A percentile compares a stretch with the other conserved stretches of the same genome.
Evolutionary conservation across 2,113 vertebrate species (phyloP).

Genomic region (Nannobrachium achirus): DNA sequence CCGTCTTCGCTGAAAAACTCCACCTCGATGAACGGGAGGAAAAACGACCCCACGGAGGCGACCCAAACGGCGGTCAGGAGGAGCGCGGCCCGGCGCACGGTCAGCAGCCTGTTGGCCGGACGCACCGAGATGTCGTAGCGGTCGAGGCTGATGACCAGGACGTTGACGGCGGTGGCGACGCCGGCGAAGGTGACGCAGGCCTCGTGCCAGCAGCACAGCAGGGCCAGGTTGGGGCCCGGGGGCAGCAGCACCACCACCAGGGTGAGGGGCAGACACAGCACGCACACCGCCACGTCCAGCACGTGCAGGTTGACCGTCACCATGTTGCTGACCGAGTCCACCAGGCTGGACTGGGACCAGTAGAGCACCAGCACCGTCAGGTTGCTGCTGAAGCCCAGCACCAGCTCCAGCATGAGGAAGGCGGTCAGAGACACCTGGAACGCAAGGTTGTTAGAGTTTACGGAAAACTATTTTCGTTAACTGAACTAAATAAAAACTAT

Average conservation of each 20-base stretch:
- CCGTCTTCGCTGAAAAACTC: constrained; percentile 66
- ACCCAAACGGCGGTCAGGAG: constrained; percentile 80
- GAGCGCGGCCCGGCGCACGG: constrained; percentile 69
- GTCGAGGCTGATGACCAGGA: constrained; percentile 83
- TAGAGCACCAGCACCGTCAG: constrained; percentile 82
- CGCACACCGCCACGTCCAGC: constrained; percentile 81
- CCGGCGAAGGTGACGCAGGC: constrained; percentile 83
- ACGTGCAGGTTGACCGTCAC: constrained; percentile 83
- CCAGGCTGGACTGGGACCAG: constrained; percentile 81
- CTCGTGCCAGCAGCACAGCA: constrained; percentile 84
- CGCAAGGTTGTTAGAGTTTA: too few species aligned
- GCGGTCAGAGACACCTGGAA: constrained; percentile 79
- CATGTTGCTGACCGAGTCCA: constrained; percentile 85
- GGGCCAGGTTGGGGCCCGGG: constrained; percentile 73
- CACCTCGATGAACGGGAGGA: constrained; percentile 82
- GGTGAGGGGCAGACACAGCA: constrained; percentile 81
- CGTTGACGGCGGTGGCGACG: constrained; percentile 81
- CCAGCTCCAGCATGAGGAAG: constrained; percentile 82
- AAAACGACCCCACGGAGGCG: constrained; percentile 80
- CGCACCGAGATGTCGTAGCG: constrained; percentile 83
- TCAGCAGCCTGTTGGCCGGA: constrained; percentile 81
- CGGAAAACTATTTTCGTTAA: too few species aligned
- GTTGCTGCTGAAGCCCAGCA: constrained; percentile 84
- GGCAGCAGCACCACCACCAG: constrained; percentile 79
- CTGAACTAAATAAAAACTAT: too few species aligned